Base-by-base conservation (phyloP, 2,113 vertebrate genomes). In the Halcyon malimbica region DNA sequence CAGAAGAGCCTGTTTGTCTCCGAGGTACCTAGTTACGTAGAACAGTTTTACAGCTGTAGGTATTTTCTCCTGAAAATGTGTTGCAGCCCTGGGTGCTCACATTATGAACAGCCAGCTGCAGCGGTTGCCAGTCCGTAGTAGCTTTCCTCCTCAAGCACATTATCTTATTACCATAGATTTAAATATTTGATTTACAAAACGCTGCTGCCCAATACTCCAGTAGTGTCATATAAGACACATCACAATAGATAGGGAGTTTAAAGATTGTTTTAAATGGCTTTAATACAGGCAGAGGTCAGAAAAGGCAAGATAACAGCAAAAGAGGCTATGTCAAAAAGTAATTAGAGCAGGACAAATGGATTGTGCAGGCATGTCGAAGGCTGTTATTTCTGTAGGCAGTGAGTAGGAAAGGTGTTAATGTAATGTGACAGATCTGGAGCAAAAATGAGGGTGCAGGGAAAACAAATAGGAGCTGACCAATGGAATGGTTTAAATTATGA, bases 341-440 rank as follows among this genome's bases (percentile, higher is more conserved):
- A 99, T 98, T 99, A 98, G 99, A 99, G 99, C 99, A 99, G 98
- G 98, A 99, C 99, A 99, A 99, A 99, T 98, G 98, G 96, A 98
- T 98, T 98, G 98, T 98, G 97, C 98, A 98, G 98, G 98, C 96
- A 98, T 98, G 98, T 99, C 99, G 98, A 98, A 98, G 98, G 98
- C 98, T 99, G 98, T 99, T 99, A 98, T 98, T 99, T 99, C 99
- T 98, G 97, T 98, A 98, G 98, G 99, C 98, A 98, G 93, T 98
- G 99, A 99, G 98, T 98, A 98, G 98, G 98, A 98, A 99, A 98
- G 97, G 97, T 98, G 97, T 98, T 99, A 99, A 99, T 99, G 98
- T 97, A 98, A 99, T 98, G 98, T 99, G 99, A 99, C 98, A 99
- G 98, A 99, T 99, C 98, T 99, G 98, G 99, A 99, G 99, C 99